Conservation (phyloP, 2,888 invertebrate genomes). For the Luffia ferchaultella region DNA sequence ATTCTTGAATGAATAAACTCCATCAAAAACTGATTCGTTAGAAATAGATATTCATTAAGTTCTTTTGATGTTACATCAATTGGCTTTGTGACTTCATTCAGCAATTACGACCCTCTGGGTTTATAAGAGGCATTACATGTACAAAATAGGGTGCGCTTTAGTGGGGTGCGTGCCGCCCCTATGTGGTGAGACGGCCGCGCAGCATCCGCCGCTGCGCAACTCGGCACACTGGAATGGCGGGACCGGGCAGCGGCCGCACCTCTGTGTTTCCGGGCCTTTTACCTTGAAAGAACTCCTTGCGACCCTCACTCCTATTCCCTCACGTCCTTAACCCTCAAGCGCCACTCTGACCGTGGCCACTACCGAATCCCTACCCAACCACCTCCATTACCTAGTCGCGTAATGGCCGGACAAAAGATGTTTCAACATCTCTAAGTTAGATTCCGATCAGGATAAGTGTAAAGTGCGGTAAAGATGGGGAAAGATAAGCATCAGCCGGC, state of each 20-base stretch:
- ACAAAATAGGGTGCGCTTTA: conserved; percentile 34
- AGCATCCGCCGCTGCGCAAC: conserved; percentile 61
- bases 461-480: conserved; percentile 37
- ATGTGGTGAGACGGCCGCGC: conserved; percentile 45
- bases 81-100: conserved; percentile 1
- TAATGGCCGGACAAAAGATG: background rate
- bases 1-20: no score
- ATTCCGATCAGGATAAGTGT: conserved; percentile 20
- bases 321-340: conserved; percentile 20
- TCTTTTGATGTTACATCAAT: no score
- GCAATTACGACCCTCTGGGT: conserved; percentile 38
- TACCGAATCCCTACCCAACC: no score
- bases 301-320: conserved; percentile 27
- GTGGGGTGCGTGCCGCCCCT: conserved; percentile 45
- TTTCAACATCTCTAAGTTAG: background rate
- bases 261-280: conserved; percentile 45
- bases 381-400: conserved; percentile 8
- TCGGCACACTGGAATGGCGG: conserved; percentile 35
- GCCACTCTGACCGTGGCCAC: background rate
- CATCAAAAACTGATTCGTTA: no score
- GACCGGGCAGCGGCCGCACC: conserved; percentile 28
- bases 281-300: conserved; percentile 31
- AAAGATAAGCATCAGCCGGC: conserved; percentile 57
- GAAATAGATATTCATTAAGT: no score
- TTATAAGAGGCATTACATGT: conserved; percentile 36